phyloP scores from a whole-genome alignment of 2,113 vertebrate species.

The Bufo gargarizans region DNA sequence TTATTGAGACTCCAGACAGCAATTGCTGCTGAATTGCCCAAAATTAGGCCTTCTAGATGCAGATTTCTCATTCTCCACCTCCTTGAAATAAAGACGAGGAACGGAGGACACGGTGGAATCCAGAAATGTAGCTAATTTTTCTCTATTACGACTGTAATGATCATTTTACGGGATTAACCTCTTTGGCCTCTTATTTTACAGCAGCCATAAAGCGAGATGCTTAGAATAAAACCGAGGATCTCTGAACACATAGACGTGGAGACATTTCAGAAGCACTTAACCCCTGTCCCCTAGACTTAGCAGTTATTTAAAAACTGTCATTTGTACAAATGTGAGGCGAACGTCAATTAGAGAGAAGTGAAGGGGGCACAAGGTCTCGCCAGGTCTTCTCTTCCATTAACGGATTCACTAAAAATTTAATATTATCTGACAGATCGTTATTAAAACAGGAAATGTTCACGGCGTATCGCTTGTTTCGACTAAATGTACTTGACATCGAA shows the following conservation, averaged over 20 bases:
- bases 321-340: constrained; percentile 1
- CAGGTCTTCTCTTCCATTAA: constrained; percentile 1
- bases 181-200: constrained; percentile 16
- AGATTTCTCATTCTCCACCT: not conserved
- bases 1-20: too few relatives aligned
- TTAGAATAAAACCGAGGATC: not conserved
- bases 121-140: constrained; percentile 24
- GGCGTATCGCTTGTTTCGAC: not conserved
- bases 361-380: not conserved
- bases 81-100: constrained; percentile 12
- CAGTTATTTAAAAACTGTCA: not conserved
- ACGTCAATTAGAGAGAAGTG: not conserved
- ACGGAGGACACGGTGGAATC: not conserved
- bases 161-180: constrained; percentile 31
- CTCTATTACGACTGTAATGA: not conserved
- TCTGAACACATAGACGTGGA: not conserved
- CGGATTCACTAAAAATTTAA: not conserved
- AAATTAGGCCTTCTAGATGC: not conserved
- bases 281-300: constrained; percentile 2
- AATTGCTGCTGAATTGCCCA: not conserved
- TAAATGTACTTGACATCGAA: constrained; percentile 4
- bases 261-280: constrained; percentile 25
- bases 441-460: constrained; percentile 9
- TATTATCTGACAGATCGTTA: constrained; percentile 28
- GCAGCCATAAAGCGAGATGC: not conserved